Percentiles rank a stretch among this genome's conserved stretches.
Evolutionary conservation across 37 sponge, comb jelly and placozoan species (phyloP).

Genomic region (Tethya wilhelma): DNA sequence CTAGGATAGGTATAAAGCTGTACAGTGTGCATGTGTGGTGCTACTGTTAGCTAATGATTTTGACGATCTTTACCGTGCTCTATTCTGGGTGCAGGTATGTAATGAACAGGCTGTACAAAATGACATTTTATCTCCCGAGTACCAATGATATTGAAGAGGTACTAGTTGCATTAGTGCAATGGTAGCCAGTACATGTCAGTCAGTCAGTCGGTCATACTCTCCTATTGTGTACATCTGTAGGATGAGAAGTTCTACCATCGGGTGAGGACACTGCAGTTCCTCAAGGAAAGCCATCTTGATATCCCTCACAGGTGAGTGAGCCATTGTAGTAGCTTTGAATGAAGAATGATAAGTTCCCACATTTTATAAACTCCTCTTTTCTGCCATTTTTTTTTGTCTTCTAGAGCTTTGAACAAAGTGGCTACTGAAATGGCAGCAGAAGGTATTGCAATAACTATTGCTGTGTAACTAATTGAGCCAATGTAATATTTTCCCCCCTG

Average conservation of each 20-base stretch:
- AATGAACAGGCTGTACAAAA: slow-evolving; percentile 55
- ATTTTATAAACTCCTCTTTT: no score
- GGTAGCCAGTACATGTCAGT: slow-evolving; percentile 1
- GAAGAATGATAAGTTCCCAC: no score
- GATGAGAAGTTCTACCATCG: slow-evolving; percentile 63
- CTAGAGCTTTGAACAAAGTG: slow-evolving; percentile 30
- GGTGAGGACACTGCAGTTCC: slow-evolving; percentile 59
- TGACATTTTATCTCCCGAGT: slow-evolving; percentile 58
- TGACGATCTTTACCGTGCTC: not conserved
- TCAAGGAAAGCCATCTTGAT: slow-evolving; percentile 57
- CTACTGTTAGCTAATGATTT: not conserved
- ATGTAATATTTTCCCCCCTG: not conserved
- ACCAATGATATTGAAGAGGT: slow-evolving; percentile 56
- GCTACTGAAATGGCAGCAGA: slow-evolving; percentile 52
- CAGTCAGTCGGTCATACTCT: slow-evolving; percentile 3
- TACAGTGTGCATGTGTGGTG: not conserved
- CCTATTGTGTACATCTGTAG: slow-evolving; percentile 23
- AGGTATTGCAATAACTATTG: slow-evolving; percentile 9
- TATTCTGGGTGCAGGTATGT: slow-evolving; percentile 32
- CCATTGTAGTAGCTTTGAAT: not conserved
- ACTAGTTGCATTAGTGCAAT: slow-evolving; percentile 2
- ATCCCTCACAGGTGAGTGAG: slow-evolving; percentile 43
- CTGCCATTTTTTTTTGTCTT: no score
- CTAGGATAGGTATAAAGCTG: not conserved
- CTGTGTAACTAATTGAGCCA: not conserved